phyloP scores from a whole-genome alignment of 1,140 invertebrate species.

The Pseudomyrmex concolor region DNA sequence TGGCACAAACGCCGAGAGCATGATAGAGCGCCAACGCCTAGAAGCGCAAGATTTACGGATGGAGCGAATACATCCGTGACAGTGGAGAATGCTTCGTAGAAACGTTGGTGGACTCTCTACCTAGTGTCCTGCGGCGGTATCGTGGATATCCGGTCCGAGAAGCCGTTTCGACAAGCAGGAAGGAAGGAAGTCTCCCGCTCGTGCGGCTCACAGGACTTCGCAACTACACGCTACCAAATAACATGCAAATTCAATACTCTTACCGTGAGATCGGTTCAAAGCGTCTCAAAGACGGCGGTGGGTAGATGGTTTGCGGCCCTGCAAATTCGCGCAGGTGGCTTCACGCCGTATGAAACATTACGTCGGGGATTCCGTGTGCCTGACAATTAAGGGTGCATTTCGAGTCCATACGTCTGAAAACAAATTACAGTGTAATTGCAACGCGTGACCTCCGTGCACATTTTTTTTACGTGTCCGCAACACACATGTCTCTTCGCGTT shows the following conservation, averaged over 20 bases:
- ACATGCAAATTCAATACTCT: constrained; percentile 71
- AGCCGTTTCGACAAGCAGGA: constrained; percentile 40
- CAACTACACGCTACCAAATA: constrained; percentile 61
- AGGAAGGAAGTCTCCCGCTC: constrained; percentile 62
- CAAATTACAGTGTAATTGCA: constrained; percentile 46
- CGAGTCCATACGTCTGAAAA: constrained; percentile 25
- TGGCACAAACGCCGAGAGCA: constrained; percentile 41
- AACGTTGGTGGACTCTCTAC: not conserved
- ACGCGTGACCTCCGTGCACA: constrained; percentile 6
- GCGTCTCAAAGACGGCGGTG: constrained; percentile 62
- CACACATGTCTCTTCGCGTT: no score
- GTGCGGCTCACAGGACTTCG: constrained; percentile 26
- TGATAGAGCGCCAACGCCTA: constrained; percentile 20
- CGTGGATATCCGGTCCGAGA: constrained; percentile 47
- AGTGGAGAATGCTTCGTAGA: not conserved
- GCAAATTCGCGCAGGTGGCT: constrained; percentile 57
- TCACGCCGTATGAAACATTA: constrained; percentile 46
- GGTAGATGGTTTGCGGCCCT: constrained; percentile 37
- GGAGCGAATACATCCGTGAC: constrained; percentile 11
- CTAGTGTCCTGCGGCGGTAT: constrained; percentile 11
- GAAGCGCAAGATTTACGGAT: constrained; percentile 45
- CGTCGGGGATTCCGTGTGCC: constrained; percentile 33
- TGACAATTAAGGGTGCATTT: constrained; percentile 52
- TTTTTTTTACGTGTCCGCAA: no score
- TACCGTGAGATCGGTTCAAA: constrained; percentile 61